Evolutionary conservation across 2,797 vertebrate species (phyloP), one percentile per base, ranked within the genome.

Genomic region (Ctenosaura bakeri): DNA sequence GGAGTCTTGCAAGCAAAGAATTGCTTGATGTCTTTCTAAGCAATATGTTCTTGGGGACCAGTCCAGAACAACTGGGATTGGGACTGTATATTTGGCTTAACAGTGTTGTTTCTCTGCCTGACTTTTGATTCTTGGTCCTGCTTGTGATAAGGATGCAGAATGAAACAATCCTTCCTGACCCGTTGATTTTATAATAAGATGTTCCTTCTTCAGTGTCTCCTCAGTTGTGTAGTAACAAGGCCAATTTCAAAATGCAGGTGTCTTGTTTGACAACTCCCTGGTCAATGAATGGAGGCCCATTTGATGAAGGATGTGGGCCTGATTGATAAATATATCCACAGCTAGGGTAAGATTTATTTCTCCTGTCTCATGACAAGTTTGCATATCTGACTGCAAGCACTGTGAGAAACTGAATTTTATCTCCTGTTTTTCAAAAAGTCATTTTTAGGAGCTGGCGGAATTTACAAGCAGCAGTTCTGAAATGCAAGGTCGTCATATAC

Each of bases 81-180:
- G 80, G 18, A 83, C 24, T 0, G 1, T 79, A 91, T 80, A 74
- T 93, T 83, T 92, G 87, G 90, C 91, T 93, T 87, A 85, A 86
- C 80, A 54, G 52, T 93, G 29, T 62, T 94, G 89, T 93, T 95
- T 88, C 89, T 92, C 0, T 0, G 56, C 83, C 54, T 92, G 87
- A 88, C 87, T 94, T 95, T 95, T 93, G 89, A 92, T 93, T 89
- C 87, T 93, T 94, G 94, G 90, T 94, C 92, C 92, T 87, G 92
- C 81, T 85, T 92, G 90, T 81, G 92, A 80, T 83, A 90, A 54
- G 82, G 88, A 90, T 83, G 74, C 80, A 0, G 0, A 90, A 56
- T 16, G 10, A 84, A 77, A 83, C 71, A 66, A 52, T 54, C 24
- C 26, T 77, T 29, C 42, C 8, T 54, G 46, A 46, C 26, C 66